A percentile compares a stretch with the other conserved stretches of the same genome.
Conservation (phyloP, 2,888 invertebrate genomes). For the Idaea straminata region DNA sequence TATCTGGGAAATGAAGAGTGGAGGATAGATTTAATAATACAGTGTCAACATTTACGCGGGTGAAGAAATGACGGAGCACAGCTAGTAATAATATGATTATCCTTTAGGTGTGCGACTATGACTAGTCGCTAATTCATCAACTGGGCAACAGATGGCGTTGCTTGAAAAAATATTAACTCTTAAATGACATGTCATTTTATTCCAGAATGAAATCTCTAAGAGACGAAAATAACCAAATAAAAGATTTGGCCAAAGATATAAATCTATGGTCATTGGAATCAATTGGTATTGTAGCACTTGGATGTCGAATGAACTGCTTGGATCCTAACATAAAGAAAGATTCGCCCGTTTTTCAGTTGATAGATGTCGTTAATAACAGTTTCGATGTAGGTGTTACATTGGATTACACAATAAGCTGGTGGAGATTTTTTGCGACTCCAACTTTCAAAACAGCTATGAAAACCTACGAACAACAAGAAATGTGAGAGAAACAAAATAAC, state of each 20-base stretch:
- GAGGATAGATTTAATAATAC: too few species aligned
- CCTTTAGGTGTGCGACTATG: too few species aligned
- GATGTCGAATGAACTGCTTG: slow-evolving; percentile 47
- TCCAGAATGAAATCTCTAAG: slow-evolving; percentile 73
- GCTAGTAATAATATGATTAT: too few species aligned
- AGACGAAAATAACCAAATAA: slow-evolving; percentile 74
- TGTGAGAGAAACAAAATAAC: slow-evolving; percentile 33
- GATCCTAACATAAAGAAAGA: slow-evolving; percentile 39
- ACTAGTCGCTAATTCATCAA: too few species aligned
- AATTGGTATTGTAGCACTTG: slow-evolving; percentile 48
- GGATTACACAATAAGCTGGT: slow-evolving; percentile 55
- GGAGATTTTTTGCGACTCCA: slow-evolving; percentile 51
- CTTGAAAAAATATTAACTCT: not conserved
- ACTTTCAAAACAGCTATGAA: slow-evolving; percentile 54
- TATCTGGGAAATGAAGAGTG: too few species aligned
- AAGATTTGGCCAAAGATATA: slow-evolving; percentile 74
- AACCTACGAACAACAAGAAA: slow-evolving; percentile 51
- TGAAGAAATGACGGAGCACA: too few species aligned
- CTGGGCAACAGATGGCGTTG: too few species aligned
- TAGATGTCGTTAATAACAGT: slow-evolving; percentile 51
- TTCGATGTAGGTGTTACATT: slow-evolving; percentile 41
- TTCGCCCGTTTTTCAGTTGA: slow-evolving; percentile 42
- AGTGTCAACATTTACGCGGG: too few species aligned
- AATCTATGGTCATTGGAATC: slow-evolving; percentile 82
- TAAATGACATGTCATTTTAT: slow-evolving; percentile 12